A percentile compares a stretch with the other conserved stretches of the same genome.
phyloP scores from a whole-genome alignment of 1,140 invertebrate species.

The Drosophila malerkotliana region DNA sequence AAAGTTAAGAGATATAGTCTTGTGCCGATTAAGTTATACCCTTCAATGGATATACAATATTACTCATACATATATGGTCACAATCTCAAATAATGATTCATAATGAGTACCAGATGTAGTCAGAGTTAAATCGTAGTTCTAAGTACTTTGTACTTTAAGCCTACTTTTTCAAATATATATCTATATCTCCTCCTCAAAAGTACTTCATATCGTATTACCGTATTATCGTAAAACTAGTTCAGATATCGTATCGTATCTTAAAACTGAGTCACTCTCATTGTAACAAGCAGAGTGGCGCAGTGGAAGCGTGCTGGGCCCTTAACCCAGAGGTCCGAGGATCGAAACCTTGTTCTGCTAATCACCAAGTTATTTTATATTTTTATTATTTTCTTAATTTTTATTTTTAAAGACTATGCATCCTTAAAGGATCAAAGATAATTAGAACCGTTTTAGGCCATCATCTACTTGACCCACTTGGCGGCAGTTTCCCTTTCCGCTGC shows the following conservation, averaged over 20 bases:
- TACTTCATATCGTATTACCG: no score
- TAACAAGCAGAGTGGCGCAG: slow-evolving; percentile 95
- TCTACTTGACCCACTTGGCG: slow-evolving; percentile 56
- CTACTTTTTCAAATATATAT: no score
- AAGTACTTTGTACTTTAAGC: no score
- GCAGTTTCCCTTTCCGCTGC: slow-evolving; percentile 33
- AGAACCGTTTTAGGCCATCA: slow-evolving; percentile 10
- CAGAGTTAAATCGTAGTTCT: no score
- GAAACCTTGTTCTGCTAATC: slow-evolving; percentile 90
- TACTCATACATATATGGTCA: no score
- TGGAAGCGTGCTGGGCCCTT: slow-evolving; percentile 99
- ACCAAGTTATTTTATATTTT: background rate
- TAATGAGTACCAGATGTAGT: no score
- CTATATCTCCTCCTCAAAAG: no score
- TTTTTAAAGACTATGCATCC: background rate
- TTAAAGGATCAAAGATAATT: slow-evolving; percentile 3
- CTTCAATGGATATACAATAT: no score
- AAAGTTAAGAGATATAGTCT: background rate
- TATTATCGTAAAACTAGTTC: no score
- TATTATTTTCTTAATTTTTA: background rate
- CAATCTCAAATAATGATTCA: no score
- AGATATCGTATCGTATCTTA: background rate
- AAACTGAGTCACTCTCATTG: background rate
- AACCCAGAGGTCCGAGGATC: slow-evolving; percentile 99
- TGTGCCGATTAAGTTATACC: no score